These are phyloP conservation scores for Stenotaenia linearis DNA, from an alignment of 2,888 invertebrate genomes.

Conservation along the genomic window DNA sequence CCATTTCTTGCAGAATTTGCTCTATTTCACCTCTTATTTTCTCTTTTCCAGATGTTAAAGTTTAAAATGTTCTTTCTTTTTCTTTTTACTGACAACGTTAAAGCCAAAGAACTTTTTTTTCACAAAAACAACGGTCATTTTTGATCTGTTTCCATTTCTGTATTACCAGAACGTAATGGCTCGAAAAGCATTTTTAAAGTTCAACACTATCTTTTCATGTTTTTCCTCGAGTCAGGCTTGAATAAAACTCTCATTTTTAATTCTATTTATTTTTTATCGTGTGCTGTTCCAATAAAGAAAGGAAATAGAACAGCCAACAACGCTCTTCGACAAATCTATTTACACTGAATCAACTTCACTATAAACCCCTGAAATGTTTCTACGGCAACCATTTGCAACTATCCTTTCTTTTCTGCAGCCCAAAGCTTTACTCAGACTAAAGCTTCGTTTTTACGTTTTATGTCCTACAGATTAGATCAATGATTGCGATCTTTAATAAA, in stretches of 20 bases:
- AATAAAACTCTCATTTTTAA: neutral
- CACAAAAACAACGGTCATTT: neutral
- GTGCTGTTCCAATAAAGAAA: neutral
- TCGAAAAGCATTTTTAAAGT: neutral
- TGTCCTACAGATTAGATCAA: no score
- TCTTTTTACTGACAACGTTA: no score
- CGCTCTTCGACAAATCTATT: neutral
- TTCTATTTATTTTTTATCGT: neutral
- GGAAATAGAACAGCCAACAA: neutral
- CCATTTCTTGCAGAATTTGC: no score
- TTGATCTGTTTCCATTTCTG: neutral
- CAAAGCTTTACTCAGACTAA: neutral
- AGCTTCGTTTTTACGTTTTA: neutral
- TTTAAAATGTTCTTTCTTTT: no score
- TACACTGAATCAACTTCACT: neutral
- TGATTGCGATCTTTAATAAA: no score
- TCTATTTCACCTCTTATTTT: no score
- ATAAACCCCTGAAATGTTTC: neutral
- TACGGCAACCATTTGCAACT: neutral
- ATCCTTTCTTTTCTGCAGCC: neutral
- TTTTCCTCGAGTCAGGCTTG: neutral
- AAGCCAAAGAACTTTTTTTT: no score
- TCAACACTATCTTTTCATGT: neutral
- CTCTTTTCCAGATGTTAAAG: neutral
- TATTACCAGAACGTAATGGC: neutral